Base-by-base conservation (phyloP, 2,888 invertebrate species). In the Oxytorus armatus region DNA sequence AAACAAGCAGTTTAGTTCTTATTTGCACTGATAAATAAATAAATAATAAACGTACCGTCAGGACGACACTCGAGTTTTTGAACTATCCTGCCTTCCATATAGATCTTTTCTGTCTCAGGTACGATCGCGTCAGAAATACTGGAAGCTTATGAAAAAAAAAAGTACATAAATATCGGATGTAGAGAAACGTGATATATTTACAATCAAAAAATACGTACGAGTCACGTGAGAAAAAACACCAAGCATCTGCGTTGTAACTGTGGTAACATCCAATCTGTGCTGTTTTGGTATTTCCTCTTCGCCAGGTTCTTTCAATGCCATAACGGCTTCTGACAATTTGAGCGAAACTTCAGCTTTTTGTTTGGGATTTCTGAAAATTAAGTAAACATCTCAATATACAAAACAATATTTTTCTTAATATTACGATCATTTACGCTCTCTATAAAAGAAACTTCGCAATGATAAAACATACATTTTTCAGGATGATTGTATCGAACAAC, bases 1-100 rank as follows among this genome's bases (percentile, higher is more conserved):
- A 51, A 61, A 53, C 14, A 18, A 59, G 53, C 21, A 47, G 29
- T 55, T 59, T 96, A 89, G n/a, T 39, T 1, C n/a, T 39, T 39
- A 10, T 10, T 39, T 10, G 39, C 10, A 10, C 3, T 5, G 5
- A 29, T 29, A 39, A 39, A 7, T 39, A n/a, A 39, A 47, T 47
- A 11, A 47, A 47, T 8, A 47, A 47, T 47, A 5, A 47, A 47
- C 11, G 69, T 86, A 91, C 91, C 97, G 89, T 96, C 95, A 0
- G 98, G 98, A 55, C 97, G 94, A 91, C 98, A 99, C 92, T 99
- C 99, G 36, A 98, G 93, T 91, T 98, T 97, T 91, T 98, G 98
- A n/a, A 98, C 97, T 87, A 99, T 98, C 90, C 97, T 95, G 0
- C 99, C 99, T 92, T 98, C 98, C 95, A 99, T 96, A 81, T 94